Evolutionary conservation across 2,888 invertebrate genomes (phyloP).

Genomic region (Trissolcus brochymenae): DNA sequence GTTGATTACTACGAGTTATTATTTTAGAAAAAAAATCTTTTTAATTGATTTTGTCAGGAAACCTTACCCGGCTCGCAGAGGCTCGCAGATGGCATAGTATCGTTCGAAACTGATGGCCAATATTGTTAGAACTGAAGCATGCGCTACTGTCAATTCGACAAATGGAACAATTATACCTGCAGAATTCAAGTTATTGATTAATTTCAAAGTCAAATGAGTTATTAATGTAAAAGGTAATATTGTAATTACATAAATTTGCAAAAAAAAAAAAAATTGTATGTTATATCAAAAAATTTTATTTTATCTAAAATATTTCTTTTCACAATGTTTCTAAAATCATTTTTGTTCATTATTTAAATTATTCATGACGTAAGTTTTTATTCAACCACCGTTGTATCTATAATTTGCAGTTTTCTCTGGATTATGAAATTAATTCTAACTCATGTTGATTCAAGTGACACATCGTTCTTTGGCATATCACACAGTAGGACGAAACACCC

Average conservation of each 20-base stretch:
- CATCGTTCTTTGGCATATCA: slow-evolving; percentile 17
- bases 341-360: too few species aligned
- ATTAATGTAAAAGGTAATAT: background rate
- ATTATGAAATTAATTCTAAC: slow-evolving; percentile 25
- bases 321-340: too few species aligned
- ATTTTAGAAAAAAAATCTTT: too few species aligned
- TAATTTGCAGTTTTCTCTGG: too few species aligned
- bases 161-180: slow-evolving; percentile 95
- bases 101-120: slow-evolving; percentile 95
- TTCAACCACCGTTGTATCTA: too few species aligned
- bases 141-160: slow-evolving; percentile 93
- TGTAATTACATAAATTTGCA: too few species aligned
- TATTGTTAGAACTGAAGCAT: slow-evolving; percentile 94
- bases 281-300: too few species aligned
- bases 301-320: too few species aligned
- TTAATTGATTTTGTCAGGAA: background rate
- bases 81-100: slow-evolving; percentile 94
- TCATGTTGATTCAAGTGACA: slow-evolving; percentile 27
- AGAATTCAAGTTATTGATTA: slow-evolving; percentile 63
- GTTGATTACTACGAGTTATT: too few species aligned
- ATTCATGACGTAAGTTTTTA: too few species aligned
- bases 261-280: too few species aligned
- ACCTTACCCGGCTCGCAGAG: slow-evolving; percentile 85
- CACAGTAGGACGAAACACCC: slow-evolving; percentile 27
- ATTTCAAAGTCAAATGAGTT: background rate